Percentiles rank a stretch among this genome's conserved stretches.
These are phyloP conservation scores for Cyanocitta stelleri DNA, from an alignment of 2,113 vertebrate genomes.

Conservation along the genomic window DNA sequence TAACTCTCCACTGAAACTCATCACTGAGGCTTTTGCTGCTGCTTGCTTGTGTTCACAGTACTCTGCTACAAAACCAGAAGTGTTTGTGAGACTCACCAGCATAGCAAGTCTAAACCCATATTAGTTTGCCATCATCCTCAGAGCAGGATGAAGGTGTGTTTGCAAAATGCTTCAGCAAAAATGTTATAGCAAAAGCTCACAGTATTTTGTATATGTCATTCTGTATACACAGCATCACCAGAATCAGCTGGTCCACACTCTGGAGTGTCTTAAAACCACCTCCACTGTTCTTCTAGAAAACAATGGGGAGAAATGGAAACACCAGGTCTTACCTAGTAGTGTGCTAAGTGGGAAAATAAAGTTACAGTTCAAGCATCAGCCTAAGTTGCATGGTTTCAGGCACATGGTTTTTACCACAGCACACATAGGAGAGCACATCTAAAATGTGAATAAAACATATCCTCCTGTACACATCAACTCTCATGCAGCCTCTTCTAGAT, in stretches of 20 bases:
- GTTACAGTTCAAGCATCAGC: background rate
- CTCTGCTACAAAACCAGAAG: background rate
- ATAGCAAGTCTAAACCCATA: background rate
- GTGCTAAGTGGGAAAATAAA: background rate
- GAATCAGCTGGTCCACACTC: background rate
- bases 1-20: background rate
- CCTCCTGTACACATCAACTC: slow-evolving; percentile 16
- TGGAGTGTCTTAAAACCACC: background rate
- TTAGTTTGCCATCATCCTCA: background rate
- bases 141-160: background rate
- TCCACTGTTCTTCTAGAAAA: background rate
- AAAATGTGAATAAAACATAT: slow-evolving; percentile 45
- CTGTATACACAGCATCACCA: background rate
- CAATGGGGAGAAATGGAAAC: background rate
- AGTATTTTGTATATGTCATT: slow-evolving; percentile 15
- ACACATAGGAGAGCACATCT: background rate
- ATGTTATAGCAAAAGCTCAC: slow-evolving; percentile 19
- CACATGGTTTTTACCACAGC: slow-evolving; percentile 35
- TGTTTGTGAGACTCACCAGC: background rate
- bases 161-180: background rate
- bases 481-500: background rate
- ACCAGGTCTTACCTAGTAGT: background rate
- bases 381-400: slow-evolving; percentile 46
- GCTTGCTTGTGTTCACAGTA: background rate
- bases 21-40: background rate